Base-by-base conservation (phyloP, 2,113 vertebrate species). In the Dolichotis patagonum region DNA sequence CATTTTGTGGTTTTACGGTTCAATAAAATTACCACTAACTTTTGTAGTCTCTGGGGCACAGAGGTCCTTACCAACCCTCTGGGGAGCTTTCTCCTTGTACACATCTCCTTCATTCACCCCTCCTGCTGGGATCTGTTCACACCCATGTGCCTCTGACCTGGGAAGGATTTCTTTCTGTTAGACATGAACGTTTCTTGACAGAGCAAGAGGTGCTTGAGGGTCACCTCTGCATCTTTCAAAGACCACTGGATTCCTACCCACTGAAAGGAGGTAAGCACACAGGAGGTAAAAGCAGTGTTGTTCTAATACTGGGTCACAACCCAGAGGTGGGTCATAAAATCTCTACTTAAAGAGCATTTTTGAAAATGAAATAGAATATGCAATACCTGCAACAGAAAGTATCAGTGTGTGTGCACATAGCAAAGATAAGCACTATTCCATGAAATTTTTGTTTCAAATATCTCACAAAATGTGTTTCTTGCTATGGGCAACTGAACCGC, bases 391-490 rank as follows among this genome's bases (percentile, higher is more conserved):
- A 88, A 41, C 14, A 85, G 73, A 84, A 94, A 91, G 67, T 17
- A 82, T 28, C 43, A 56, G 26, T 62, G 11, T 65, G 10, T 22
- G 24, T 3, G 1, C 52, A 77, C 30, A 85, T 11, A 69, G 54
- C 65, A 75, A 73, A 62, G 67, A 7, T 46, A 85, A 94, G 22
- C 30, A 63, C 16, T 46, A 22, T 28, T 30, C 49, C 17, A 11
- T 35, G 54, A 92, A 56, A 52, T 11, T 52, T 85, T 87, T 85
- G 43, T 84, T 78, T 49, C 43, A 11, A 13, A 56, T 90, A 52
- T 81, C 35, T 91, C 77, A 87, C 1, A 52, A 84, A 95, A 80
- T 88, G n/a, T 32, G 10, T 71, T 95, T 94, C 69, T 88, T 75
- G 16, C 93, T 69, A 17, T 75, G 62, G 46, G 20, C 69, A 54